These are phyloP conservation scores for Kuschelorhynchus macadamiae DNA, from an alignment of 2,888 invertebrate species.

Conservation along the genomic window DNA sequence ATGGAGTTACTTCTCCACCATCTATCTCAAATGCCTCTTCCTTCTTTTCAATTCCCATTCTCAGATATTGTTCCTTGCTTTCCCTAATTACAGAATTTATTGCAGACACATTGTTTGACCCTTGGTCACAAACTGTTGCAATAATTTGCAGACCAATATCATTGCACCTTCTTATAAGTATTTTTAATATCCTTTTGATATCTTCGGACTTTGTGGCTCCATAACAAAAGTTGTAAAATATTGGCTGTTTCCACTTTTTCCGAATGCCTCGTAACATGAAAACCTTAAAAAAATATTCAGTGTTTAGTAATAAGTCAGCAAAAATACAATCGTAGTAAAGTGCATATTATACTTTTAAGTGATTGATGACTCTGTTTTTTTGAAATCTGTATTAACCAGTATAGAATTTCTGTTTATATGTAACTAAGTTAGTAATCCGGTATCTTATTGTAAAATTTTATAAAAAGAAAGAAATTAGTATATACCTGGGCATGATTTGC, in stretches of 20 bases:
- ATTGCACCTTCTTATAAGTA: slow-evolving; percentile 45
- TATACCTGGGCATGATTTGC: slow-evolving; percentile 55
- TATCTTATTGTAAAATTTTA: too few relatives aligned
- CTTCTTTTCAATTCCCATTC: slow-evolving; percentile 22
- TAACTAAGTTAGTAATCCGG: too few relatives aligned
- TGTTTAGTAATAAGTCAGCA: too few relatives aligned
- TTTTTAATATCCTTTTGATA: slow-evolving; percentile 45
- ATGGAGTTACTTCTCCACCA: slow-evolving; percentile 30
- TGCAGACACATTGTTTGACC: slow-evolving; percentile 53
- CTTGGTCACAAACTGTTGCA: slow-evolving; percentile 58
- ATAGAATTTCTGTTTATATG: too few relatives aligned
- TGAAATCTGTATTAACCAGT: too few relatives aligned
- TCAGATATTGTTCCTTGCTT: background rate
- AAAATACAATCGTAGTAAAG: too few relatives aligned
- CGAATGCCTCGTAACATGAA: slow-evolving; percentile 13
- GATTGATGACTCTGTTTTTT: too few relatives aligned
- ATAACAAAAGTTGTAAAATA: slow-evolving; percentile 50
- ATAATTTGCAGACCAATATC: slow-evolving; percentile 51
- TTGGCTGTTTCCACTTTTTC: slow-evolving; percentile 55
- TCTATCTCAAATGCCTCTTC: slow-evolving; percentile 20
- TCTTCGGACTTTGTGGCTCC: slow-evolving; percentile 40
- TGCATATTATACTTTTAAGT: too few relatives aligned
- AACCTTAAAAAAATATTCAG: slow-evolving; percentile 52
- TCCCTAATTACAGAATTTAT: slow-evolving; percentile 35
- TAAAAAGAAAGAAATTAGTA: too few relatives aligned